Conservation (phyloP, 2,888 invertebrate genomes). For the Rotaria sp. region DNA sequence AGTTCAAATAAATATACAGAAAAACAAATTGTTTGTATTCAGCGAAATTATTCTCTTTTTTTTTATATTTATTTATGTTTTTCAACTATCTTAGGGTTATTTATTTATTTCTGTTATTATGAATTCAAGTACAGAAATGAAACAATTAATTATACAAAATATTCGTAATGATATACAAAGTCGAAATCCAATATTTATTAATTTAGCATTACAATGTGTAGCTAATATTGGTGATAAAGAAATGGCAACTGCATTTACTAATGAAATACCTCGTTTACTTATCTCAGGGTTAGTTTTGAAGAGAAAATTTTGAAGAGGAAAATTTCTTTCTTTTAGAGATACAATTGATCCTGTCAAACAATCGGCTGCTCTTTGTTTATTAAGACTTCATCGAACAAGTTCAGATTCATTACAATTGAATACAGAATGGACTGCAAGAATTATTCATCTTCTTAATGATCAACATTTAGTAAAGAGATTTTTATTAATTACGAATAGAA, state of each 20-base stretch:
- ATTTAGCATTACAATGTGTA: conserved; percentile 95
- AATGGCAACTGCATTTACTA: conserved; percentile 97
- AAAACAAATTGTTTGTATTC: conserved; percentile 79
- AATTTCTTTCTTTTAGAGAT: conserved; percentile 58
- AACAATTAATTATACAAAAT: conserved; percentile 95
- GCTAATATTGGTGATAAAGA: conserved; percentile 98
- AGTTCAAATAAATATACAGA: conserved; percentile 99
- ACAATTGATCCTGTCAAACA: conserved; percentile 99
- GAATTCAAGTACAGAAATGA: conserved; percentile 94
- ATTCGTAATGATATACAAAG: conserved; percentile 93
- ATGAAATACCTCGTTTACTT: conserved; percentile 91
- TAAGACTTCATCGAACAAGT: conserved; percentile 83
- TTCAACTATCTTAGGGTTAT: conserved; percentile 70
- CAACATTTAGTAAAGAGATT: conserved; percentile 70
- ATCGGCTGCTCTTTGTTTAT: conserved; percentile 89
- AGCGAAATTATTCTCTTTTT: too few relatives aligned
- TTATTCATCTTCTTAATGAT: conserved; percentile 94
- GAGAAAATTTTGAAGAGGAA: neutral
- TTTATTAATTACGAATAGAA: too few relatives aligned
- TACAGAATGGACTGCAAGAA: conserved; percentile 97
- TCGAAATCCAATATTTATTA: conserved; percentile 92
- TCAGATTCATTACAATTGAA: conserved; percentile 78
- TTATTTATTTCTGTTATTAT: conserved; percentile 98
- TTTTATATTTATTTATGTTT: too few relatives aligned
- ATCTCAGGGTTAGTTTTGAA: conserved; percentile 73